Evolutionary conservation across 2,888 invertebrate species (phyloP).

Genomic region (Melolontha melolontha): DNA sequence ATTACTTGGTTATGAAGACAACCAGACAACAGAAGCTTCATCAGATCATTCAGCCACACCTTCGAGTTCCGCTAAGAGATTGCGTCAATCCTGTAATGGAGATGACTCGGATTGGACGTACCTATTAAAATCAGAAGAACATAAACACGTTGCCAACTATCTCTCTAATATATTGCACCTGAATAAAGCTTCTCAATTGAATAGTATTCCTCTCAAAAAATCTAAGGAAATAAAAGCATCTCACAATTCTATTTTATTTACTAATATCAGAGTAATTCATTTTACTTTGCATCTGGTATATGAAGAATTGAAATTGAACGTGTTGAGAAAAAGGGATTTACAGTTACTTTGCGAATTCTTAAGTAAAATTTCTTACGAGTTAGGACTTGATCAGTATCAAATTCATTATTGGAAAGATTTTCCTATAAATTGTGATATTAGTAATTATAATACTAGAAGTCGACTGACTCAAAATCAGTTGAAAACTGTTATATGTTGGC

Average conservation of each 20-base stretch:
- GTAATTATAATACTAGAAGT: slow-evolving; percentile 54
- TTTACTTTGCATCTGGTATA: slow-evolving; percentile 89
- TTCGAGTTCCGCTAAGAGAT: slow-evolving; percentile 77
- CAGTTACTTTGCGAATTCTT: slow-evolving; percentile 78
- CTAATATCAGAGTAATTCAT: slow-evolving; percentile 79
- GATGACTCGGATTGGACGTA: slow-evolving; percentile 87
- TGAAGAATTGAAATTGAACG: slow-evolving; percentile 89
- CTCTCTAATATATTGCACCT: slow-evolving; percentile 25
- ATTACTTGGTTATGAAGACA: slow-evolving; percentile 78
- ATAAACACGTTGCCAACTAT: slow-evolving; percentile 67
- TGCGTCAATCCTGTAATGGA: slow-evolving; percentile 82
- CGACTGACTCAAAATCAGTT: slow-evolving; percentile 71
- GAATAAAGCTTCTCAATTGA: not conserved
- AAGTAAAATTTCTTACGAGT: slow-evolving; percentile 81
- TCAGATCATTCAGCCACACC: slow-evolving; percentile 63
- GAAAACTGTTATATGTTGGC: slow-evolving; percentile 72
- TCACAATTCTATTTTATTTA: slow-evolving; percentile 76
- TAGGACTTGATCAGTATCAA: slow-evolving; percentile 77
- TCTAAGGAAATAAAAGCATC: slow-evolving; percentile 68
- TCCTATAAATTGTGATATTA: slow-evolving; percentile 72
- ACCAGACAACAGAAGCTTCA: slow-evolving; percentile 51
- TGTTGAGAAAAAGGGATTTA: slow-evolving; percentile 75
- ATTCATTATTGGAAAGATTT: slow-evolving; percentile 90
- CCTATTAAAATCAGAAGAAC: slow-evolving; percentile 68
- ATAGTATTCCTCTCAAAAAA: not conserved